These are phyloP conservation scores for Nixonia krombeini DNA, from an alignment of 1,140 invertebrate species.

Conservation along the genomic window DNA sequence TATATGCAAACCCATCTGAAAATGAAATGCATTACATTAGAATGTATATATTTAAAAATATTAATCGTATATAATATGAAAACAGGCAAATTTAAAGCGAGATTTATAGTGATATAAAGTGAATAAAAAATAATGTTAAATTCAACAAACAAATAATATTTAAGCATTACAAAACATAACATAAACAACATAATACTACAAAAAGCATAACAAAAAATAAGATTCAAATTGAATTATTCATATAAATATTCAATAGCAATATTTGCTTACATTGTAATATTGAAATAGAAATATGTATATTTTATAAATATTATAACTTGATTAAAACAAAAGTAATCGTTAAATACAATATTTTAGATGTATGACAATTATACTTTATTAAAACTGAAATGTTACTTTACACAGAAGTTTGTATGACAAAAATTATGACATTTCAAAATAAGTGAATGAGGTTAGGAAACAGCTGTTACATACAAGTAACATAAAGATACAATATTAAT, in stretches of 20 bases:
- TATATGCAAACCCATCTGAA: slow-evolving; percentile 96
- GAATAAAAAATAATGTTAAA: too few relatives aligned
- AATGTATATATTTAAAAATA: slow-evolving; percentile 20
- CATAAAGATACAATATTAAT: slow-evolving; percentile 34
- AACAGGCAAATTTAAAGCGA: background rate
- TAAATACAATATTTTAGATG: background rate
- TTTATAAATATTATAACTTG: too few relatives aligned
- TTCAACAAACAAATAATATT: too few relatives aligned
- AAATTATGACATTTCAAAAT: background rate
- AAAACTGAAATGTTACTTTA: too few relatives aligned
- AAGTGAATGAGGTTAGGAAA: slow-evolving; percentile 11
- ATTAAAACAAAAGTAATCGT: too few relatives aligned
- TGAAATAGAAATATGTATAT: background rate
- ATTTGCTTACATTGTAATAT: background rate
- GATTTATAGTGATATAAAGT: too few relatives aligned
- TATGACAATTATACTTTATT: background rate
- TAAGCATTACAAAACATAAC: too few relatives aligned
- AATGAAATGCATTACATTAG: slow-evolving; percentile 39
- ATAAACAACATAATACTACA: too few relatives aligned
- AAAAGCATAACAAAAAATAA: too few relatives aligned
- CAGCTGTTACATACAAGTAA: slow-evolving; percentile 4
- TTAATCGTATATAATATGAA: slow-evolving; percentile 51
- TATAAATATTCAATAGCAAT: too few relatives aligned
- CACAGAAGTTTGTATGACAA: background rate
- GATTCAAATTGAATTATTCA: background rate